Conservation (phyloP, 2,888 invertebrate species). For the Nemurella pictetii region DNA sequence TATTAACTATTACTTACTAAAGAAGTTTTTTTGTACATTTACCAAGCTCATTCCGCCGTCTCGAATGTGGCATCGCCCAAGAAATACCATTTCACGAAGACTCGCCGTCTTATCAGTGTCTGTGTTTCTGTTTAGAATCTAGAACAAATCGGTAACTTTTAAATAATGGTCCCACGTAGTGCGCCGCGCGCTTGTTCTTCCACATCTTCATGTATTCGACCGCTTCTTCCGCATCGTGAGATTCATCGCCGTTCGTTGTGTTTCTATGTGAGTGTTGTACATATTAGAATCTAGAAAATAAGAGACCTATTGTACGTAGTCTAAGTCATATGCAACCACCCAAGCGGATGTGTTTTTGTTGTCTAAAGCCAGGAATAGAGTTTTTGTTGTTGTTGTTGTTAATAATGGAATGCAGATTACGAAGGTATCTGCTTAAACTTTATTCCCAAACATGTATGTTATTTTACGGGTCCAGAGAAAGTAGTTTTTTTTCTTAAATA, state of each 20-base stretch:
- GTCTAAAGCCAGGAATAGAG: background rate
- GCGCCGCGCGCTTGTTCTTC: constrained; percentile 2
- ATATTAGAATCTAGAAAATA: constrained; percentile 23
- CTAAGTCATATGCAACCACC: constrained; percentile 26
- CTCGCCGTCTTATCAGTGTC: background rate
- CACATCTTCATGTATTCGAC: background rate
- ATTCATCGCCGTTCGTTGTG: background rate
- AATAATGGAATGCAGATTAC: background rate
- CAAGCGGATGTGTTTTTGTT: background rate
- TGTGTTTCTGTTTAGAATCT: background rate
- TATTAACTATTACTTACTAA: constrained; percentile 11
- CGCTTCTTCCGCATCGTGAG: background rate
- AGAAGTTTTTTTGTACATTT: constrained; percentile 4
- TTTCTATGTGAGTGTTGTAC: constrained; percentile 18
- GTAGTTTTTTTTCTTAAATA: constrained; percentile 26
- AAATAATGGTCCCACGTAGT: background rate
- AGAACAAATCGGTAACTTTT: background rate
- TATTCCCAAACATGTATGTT: constrained; percentile 30
- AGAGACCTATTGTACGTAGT: constrained; percentile 25
- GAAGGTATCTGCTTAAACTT: background rate
- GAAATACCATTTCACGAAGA: constrained; percentile 8
- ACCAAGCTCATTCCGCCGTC: constrained; percentile 22
- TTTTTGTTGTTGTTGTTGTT: constrained; percentile 26
- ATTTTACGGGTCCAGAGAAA: constrained; percentile 37
- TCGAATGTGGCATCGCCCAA: constrained; percentile 6